These are phyloP conservation scores for Percopsis omiscomaycus DNA, from an alignment of 2,797 vertebrate species.

Conservation along the genomic window DNA sequence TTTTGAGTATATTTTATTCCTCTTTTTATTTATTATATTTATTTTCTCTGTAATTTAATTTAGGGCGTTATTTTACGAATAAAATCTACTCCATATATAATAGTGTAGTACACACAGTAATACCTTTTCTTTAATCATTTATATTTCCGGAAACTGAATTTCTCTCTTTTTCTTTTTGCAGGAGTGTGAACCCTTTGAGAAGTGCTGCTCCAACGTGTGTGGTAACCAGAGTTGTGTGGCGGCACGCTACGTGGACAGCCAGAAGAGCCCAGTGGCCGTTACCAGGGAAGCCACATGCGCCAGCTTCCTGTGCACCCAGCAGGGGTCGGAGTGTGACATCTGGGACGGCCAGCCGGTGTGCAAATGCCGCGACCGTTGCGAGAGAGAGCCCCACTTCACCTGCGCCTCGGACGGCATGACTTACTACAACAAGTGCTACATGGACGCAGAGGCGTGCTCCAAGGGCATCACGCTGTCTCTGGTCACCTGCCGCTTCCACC, in stretches of 20 bases:
- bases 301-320: slow-evolving; percentile 95
- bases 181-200: slow-evolving; percentile 97
- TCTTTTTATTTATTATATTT: background rate
- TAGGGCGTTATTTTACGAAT: background rate
- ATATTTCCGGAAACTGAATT: background rate
- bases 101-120: background rate
- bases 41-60: background rate
- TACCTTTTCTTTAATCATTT: too few species aligned
- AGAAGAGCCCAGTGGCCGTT: slow-evolving; percentile 90
- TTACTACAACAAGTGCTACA: slow-evolving; percentile 98
- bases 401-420: slow-evolving; percentile 97
- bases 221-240: slow-evolving; percentile 96
- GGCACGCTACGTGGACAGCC: slow-evolving; percentile 91
- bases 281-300: slow-evolving; percentile 92
- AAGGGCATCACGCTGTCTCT: slow-evolving; percentile 90
- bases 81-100: background rate
- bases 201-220: slow-evolving; percentile 96
- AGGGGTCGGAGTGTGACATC: slow-evolving; percentile 96
- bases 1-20: too few species aligned
- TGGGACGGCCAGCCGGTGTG: slow-evolving; percentile 98
- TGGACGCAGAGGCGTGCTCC: slow-evolving; percentile 97
- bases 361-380: slow-evolving; percentile 95
- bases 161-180: slow-evolving; percentile 79
- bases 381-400: slow-evolving; percentile 95
- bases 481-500: slow-evolving; percentile 86